phyloP scores from a whole-genome alignment of 2,113 vertebrate genomes.

The Rhinichthys klamathensis region DNA sequence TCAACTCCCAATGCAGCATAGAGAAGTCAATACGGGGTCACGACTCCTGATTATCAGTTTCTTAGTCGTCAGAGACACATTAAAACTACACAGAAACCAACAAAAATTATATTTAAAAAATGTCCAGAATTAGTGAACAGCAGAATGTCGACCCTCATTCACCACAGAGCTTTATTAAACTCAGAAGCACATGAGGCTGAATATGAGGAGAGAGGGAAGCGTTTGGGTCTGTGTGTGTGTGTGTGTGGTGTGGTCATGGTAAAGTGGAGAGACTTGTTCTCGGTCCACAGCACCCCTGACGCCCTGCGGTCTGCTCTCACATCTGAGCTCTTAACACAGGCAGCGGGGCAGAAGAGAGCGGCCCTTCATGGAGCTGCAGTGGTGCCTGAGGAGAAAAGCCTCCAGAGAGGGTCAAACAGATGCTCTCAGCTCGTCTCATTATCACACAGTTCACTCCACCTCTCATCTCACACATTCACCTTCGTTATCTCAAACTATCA shows the following conservation, averaged over 20 bases:
- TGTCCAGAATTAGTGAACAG: not conserved
- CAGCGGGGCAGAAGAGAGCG: constrained; percentile 38
- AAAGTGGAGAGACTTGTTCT: constrained; percentile 5
- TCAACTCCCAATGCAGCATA: constrained; percentile 3
- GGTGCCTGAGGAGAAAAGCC: constrained; percentile 29
- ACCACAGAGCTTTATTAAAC: not conserved
- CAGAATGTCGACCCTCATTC: not conserved
- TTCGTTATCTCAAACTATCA: not conserved
- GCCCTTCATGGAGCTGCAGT: constrained; percentile 10
- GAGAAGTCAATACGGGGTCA: constrained; percentile 1
- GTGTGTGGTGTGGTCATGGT: constrained; percentile 3
- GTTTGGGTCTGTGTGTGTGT: constrained; percentile 3
- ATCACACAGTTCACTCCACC: constrained; percentile 33
- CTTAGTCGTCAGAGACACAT: not conserved
- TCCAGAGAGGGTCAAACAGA: constrained; percentile 37
- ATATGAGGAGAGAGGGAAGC: not conserved
- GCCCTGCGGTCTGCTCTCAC: constrained; percentile 7
- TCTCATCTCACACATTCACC: not conserved
- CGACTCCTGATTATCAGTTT: not conserved
- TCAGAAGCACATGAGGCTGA: not conserved
- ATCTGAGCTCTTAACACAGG: constrained; percentile 37
- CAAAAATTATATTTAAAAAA: not conserved
- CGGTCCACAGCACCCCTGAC: not conserved
- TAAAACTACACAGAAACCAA: not conserved
- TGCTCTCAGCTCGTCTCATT: constrained; percentile 20